Conservation (phyloP, 2,113 vertebrate genomes). For the Rhineura floridana region DNA sequence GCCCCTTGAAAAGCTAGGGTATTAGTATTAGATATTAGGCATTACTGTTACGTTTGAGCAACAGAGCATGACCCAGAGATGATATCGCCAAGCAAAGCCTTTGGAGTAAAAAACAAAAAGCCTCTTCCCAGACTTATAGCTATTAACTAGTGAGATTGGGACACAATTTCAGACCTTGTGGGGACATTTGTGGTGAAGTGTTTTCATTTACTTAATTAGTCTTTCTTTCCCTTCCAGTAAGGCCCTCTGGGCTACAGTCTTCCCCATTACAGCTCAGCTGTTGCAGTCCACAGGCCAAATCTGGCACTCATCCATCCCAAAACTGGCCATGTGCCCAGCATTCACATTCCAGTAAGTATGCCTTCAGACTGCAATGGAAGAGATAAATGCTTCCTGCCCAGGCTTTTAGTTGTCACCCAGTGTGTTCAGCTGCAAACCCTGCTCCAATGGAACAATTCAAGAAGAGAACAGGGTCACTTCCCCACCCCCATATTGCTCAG, state of each 20-base stretch:
- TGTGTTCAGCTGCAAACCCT: not conserved
- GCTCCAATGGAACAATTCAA: not conserved
- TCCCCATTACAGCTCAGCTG: constrained; percentile 38
- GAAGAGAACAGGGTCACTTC: not conserved
- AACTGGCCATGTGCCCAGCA: constrained; percentile 60
- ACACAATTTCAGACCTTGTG: not conserved
- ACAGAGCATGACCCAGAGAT: constrained; percentile 43
- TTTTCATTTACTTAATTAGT: constrained; percentile 49
- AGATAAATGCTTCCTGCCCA: not conserved
- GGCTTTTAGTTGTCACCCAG: constrained; percentile 22
- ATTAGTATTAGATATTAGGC: constrained; percentile 20
- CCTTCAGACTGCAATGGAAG: constrained; percentile 16
- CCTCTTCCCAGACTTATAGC: constrained; percentile 1
- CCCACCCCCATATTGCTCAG: not conserved
- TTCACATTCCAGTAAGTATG: constrained; percentile 47
- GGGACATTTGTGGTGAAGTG: constrained; percentile 37
- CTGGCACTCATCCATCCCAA: constrained; percentile 29
- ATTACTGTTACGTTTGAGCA: constrained; percentile 9
- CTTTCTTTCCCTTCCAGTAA: constrained; percentile 25
- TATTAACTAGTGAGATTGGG: constrained; percentile 46
- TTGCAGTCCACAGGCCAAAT: constrained; percentile 41
- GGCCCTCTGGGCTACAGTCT: constrained; percentile 59
- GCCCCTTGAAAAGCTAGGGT: constrained; percentile 17
- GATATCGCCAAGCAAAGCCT: constrained; percentile 44
- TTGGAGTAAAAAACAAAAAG: constrained; percentile 21